Evolutionary conservation across 1,140 invertebrate genomes (phyloP), one percentile per base, ranked within the genome.

Genomic region (Diprion similis): DNA sequence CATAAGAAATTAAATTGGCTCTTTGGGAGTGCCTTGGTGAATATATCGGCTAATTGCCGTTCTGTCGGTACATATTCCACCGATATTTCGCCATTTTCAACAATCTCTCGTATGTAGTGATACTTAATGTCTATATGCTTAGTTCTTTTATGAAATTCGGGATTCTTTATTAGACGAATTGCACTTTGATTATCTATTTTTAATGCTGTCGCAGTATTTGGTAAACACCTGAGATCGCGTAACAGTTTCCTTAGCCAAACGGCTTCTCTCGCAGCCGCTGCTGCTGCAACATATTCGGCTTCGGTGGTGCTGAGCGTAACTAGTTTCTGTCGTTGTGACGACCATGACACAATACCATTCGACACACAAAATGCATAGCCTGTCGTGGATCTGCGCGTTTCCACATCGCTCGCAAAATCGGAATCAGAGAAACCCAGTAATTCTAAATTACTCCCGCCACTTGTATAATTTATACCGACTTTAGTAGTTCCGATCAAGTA

Each of bases 71-170:
- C 24, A 37, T 37, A 37, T 4, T 37, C 6, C 6, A 37, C 6
- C 24, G 2, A 4, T 1, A 37, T 37, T 4, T 37, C 1, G 2
- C 24, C 1, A 37, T 37, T 37, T 37, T 37, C 24, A 1, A 37
- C 24, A 37, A 6, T 37, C 6, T 77, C 80, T 78, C 82, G 77
- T 73, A 82, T 68, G 74, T 74, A 80, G 69, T 83, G 78, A 71
- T 75, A 77, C 24, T 19, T 71, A 3, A 79, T 71, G 66, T 80
- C 79, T 19, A 80, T 80, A 65, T 81, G 78, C 72, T 81, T 83
- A 37, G 47, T 78, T 59, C 76, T 74, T 68, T 74, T 77, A 73
- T 75, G 78, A 46, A 73, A 77, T 67, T 71, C 71, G 11, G 76
- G 72, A 68, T 78, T 80, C 59, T 76, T 78, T 0, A 72, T 70